A percentile compares a stretch with the other conserved stretches of the same genome.
Conservation (phyloP, 2,888 invertebrate genomes). For the Latrodectus elegans region DNA sequence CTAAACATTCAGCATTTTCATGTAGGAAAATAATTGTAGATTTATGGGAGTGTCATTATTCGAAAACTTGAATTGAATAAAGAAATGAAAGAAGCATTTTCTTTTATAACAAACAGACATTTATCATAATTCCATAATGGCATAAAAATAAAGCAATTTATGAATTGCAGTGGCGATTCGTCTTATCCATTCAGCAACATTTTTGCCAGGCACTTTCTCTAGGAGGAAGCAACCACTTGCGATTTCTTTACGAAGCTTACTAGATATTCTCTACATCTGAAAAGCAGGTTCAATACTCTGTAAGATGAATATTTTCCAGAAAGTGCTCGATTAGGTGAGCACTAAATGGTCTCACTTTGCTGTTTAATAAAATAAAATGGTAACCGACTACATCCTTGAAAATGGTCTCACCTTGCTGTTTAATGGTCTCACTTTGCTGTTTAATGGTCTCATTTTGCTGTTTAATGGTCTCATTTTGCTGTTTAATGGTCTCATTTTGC, state of each 20-base stretch:
- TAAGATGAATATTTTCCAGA: neutral
- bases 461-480: neutral
- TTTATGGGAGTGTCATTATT: no score
- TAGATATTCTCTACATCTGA: neutral
- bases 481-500: neutral
- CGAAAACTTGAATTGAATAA: no score
- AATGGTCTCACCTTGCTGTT: neutral
- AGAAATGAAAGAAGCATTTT: neutral
- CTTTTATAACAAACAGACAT: neutral
- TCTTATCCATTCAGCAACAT: neutral
- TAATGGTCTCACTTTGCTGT: neutral
- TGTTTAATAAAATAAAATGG: neutral
- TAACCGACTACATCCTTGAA: neutral
- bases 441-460: no score
- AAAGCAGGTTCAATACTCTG: neutral
- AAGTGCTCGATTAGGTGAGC: neutral
- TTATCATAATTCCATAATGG: neutral
- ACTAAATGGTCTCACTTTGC: neutral
- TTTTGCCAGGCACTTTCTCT: neutral
- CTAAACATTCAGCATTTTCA: no score
- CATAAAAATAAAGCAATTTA: neutral
- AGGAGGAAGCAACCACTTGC: neutral
- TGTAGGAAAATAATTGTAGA: no score
- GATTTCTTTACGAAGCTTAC: neutral
- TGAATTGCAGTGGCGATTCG: neutral